phyloP scores from a whole-genome alignment of 2,113 vertebrate species.

The Antechinus flavipes region DNA sequence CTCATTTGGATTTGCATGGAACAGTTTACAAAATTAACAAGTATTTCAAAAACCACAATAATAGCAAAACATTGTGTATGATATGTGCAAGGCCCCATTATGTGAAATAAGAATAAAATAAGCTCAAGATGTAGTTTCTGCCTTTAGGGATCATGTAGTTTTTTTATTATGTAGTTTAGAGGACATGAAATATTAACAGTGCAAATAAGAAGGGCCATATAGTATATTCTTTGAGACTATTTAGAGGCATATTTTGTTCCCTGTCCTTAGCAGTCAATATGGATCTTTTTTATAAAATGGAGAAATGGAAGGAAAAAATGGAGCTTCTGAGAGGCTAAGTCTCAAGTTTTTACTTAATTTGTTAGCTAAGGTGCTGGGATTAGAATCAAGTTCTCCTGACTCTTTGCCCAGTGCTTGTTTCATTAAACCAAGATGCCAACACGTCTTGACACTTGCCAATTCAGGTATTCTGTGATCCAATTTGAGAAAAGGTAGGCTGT shows the following conservation, averaged over 20 bases:
- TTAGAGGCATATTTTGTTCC: not conserved
- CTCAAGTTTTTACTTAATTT: not conserved
- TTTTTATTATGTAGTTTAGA: not conserved
- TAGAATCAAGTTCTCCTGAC: constrained; percentile 33
- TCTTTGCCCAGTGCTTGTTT: constrained; percentile 12
- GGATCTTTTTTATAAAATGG: constrained; percentile 34
- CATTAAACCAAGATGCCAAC: constrained; percentile 10
- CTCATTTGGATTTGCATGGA: not conserved
- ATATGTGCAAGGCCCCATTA: not conserved
- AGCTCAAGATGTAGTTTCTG: not conserved
- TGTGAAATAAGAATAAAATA: not conserved
- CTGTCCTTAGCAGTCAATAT: not conserved
- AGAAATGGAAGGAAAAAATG: not conserved
- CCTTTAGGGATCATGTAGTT: not conserved
- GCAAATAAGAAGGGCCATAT: not conserved
- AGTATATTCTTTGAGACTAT: not conserved
- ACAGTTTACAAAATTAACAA: not conserved
- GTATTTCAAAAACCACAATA: not conserved
- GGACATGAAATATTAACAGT: not conserved
- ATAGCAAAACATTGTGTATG: not conserved
- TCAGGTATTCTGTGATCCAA: constrained; percentile 19
- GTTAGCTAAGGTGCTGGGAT: constrained; percentile 34
- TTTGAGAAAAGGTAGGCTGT: not conserved
- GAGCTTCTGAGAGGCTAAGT: not conserved
- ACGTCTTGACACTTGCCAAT: not conserved